Base-by-base conservation (phyloP, 1,140 invertebrate genomes). In the Bombus confusus region DNA sequence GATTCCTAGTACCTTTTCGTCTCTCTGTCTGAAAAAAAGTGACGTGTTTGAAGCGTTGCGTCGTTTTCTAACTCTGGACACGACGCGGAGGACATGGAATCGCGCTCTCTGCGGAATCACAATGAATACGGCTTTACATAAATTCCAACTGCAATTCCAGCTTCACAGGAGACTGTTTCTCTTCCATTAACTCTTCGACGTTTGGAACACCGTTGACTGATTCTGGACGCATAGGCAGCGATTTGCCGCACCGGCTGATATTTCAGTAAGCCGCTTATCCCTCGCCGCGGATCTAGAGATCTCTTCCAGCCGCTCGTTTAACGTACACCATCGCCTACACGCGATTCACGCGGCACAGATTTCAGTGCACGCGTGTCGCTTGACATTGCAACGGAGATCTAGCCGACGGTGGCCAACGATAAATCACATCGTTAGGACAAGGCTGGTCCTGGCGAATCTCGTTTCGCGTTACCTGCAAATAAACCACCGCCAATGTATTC, bases 381-480 rank as follows among this genome's bases (percentile, higher is more conserved):
- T 78, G 86, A 90, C 86, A 77, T 39, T 66, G 37, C 78, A 72
- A 80, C 80, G 83, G 57, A 76, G 82, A 52, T 82, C 66, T 66
- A 52, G 75, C 52, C 68, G 72, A 74, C 68, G 82, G 78, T 78
- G 69, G 71, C 66, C 71, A 62, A 90, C 92, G 88, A 93, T 93
- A 92, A 93, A 93, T 93, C 90, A 92, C 74, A 77, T 86, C 76
- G 88, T 90, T 91, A 91, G 85, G 79, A 87, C 82, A 86, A 90
- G 80, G 87, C 83, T 43, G 59, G 34, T 71, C 68, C 39, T n/a
- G 83, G 75, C 62, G 83, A 82, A 77, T 85, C 77, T 78, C 76
- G 80, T 89, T 91, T 80, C 64, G 79, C 76, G 57, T 57, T 52
- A 57, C 37, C 73, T 84, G 87, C 87, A 92, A 91, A 93, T 92